A percentile compares a stretch with the other conserved stretches of the same genome.
These are phyloP conservation scores for Neocrepidodera transversa DNA, from an alignment of 2,888 invertebrate genomes.

Conservation along the genomic window DNA sequence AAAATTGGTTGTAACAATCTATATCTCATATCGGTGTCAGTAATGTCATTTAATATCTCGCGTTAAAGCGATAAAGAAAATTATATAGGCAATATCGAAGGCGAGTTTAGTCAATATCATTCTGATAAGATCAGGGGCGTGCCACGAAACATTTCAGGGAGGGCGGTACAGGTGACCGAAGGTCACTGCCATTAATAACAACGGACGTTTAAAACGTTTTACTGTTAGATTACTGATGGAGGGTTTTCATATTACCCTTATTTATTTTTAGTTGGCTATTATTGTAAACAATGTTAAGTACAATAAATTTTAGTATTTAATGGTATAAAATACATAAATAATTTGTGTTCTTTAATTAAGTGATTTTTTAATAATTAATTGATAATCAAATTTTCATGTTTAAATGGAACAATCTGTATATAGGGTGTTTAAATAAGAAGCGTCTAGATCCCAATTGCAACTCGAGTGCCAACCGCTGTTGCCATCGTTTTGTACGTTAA, in stretches of 20 bases:
- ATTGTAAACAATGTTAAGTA: neutral
- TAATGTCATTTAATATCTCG: conserved; percentile 16
- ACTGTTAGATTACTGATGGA: neutral
- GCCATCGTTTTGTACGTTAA: too few species aligned
- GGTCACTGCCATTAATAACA: conserved; percentile 24
- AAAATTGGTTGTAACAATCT: neutral
- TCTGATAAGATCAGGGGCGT: conserved; percentile 20
- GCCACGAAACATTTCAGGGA: conserved; percentile 12
- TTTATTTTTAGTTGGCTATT: conserved; percentile 1
- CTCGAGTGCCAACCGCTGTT: too few species aligned
- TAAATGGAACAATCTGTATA: too few species aligned
- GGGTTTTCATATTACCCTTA: conserved; percentile 5
- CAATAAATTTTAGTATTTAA: too few species aligned
- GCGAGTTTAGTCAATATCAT: conserved; percentile 19
- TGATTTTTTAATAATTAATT: too few species aligned
- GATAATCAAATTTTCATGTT: too few species aligned
- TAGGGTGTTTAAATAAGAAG: too few species aligned
- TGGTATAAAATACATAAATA: too few species aligned
- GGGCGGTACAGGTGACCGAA: conserved; percentile 9
- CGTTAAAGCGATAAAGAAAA: conserved; percentile 20
- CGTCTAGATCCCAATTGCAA: too few species aligned
- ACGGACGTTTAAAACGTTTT: conserved; percentile 4
- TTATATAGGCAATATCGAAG: conserved; percentile 20
- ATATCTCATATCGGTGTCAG: conserved; percentile 15
- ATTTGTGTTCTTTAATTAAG: too few species aligned